Base-by-base conservation (phyloP, 2,888 invertebrate genomes). In the Sthenelais limicola region DNA sequence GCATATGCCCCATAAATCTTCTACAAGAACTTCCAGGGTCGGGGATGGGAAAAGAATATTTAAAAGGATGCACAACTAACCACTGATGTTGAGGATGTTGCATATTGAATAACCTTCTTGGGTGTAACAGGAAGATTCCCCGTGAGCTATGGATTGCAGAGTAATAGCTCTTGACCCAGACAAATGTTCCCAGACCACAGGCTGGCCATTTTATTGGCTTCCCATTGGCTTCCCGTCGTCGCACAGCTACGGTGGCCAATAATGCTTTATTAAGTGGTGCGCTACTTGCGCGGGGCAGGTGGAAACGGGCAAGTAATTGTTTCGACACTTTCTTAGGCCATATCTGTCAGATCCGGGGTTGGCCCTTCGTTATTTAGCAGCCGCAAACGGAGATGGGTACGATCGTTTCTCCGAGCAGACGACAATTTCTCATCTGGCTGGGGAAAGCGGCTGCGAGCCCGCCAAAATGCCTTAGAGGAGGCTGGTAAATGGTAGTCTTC, bases 341-440 rank as follows among this genome's bases (percentile, higher is more conserved):
- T 62, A 62, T 38, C 62, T 62, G 62, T 62, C 62, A 62, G n/a
- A 12, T 38, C 62, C 15, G 26, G 38, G 43, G 62, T 35, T 62
- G 62, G 62, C 62, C 21, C 38, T 7, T 43, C 62, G 62, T 62
- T 62, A 62, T 35, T 62, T 62, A 62, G 38, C 56, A 21, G 9
- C 62, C 62, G 62, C 38, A 56, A 56, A 33, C 56, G 30, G 56
- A n/a, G 30, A 5, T 32, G 32, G 56, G 32, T 33, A 33, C 56
- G 56, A 32, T 33, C n/a, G 62, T 9, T 43, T 7, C 26, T 24
- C 51, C 7, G 21, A 5, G 21, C 51, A 5, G 9, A n/a, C 51
- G 62, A 62, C 62, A 62, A 62, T 62, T 38, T 56, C 43, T 62
- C 62, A 62, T 43, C 54, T n/a, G n/a, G n/a, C n/a, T n/a, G n/a